A percentile compares a stretch with the other conserved stretches of the same genome.
Evolutionary conservation across 2,113 vertebrate genomes (phyloP).

Genomic region (Tachysurus vachellii): DNA sequence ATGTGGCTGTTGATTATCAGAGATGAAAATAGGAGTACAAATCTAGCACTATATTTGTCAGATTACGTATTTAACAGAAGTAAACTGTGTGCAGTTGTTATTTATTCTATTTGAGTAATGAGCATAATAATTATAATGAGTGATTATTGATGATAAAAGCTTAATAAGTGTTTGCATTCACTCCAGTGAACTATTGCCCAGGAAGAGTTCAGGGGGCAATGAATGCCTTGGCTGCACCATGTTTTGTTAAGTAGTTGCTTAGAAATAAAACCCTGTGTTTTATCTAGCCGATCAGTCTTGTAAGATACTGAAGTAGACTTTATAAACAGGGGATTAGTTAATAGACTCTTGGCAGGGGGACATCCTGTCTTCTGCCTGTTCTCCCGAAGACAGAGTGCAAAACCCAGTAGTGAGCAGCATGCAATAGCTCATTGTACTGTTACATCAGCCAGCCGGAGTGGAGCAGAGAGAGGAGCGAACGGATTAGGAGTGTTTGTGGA

Average conservation of each 20-base stretch:
- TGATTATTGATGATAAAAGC: slow-evolving; percentile 37
- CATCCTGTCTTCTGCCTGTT: slow-evolving; percentile 51
- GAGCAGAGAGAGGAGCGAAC: slow-evolving; percentile 18
- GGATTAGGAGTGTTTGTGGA: slow-evolving; percentile 27
- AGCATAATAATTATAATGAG: slow-evolving; percentile 37
- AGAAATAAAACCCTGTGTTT: slow-evolving; percentile 61
- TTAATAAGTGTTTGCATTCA: slow-evolving; percentile 47
- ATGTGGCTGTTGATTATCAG: slow-evolving; percentile 1
- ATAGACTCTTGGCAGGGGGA: slow-evolving; percentile 65
- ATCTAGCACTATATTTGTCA: background rate
- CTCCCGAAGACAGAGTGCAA: slow-evolving; percentile 46
- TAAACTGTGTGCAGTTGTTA: slow-evolving; percentile 24
- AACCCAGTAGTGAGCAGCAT: slow-evolving; percentile 22
- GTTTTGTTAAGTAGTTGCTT: slow-evolving; percentile 64
- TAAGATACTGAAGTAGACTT: slow-evolving; percentile 66
- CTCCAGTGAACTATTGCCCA: slow-evolving; percentile 41
- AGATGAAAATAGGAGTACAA: background rate
- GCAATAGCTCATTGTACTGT: slow-evolving; percentile 34
- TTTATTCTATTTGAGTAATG: slow-evolving; percentile 28
- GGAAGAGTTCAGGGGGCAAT: slow-evolving; percentile 17
- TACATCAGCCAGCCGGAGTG: slow-evolving; percentile 12
- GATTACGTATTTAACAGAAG: background rate
- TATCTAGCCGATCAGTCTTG: slow-evolving; percentile 63
- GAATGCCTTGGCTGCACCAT: slow-evolving; percentile 32
- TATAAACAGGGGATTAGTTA: slow-evolving; percentile 74